Evolutionary conservation across 1,140 invertebrate species (phyloP).

Genomic region (Leptinotarsa defecta): DNA sequence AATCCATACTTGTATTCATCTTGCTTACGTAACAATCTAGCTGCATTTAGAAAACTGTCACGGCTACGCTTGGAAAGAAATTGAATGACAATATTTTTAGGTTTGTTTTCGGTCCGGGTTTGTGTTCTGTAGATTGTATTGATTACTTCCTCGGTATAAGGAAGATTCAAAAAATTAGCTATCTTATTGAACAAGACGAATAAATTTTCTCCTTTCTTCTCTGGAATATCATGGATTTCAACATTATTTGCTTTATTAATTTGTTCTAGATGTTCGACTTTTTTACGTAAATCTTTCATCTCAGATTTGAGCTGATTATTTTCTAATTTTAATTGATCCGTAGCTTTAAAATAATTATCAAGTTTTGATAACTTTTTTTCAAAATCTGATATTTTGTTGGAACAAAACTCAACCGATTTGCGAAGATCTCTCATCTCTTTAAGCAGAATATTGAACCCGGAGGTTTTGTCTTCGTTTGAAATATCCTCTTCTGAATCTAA

Average conservation of each 20-base stretch:
- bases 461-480: background rate
- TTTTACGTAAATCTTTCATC: no score
- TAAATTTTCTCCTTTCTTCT: background rate
- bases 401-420: background rate
- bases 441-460: background rate
- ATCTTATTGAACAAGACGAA: background rate
- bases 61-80: background rate
- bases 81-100: background rate
- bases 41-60: background rate
- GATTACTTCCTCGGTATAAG: background rate
- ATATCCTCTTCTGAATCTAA: no score
- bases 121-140: background rate
- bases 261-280: background rate
- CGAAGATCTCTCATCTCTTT: background rate
- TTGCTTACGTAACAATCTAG: background rate
- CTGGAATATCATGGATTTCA: background rate
- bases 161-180: background rate
- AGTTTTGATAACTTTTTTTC: background rate
- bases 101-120: background rate
- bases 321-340: background rate
- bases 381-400: background rate
- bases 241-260: background rate
- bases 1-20: background rate
- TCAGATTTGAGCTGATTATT: background rate
- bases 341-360: background rate